phyloP scores from a whole-genome alignment of 2,113 vertebrate genomes.

The Syngnathus floridae region DNA sequence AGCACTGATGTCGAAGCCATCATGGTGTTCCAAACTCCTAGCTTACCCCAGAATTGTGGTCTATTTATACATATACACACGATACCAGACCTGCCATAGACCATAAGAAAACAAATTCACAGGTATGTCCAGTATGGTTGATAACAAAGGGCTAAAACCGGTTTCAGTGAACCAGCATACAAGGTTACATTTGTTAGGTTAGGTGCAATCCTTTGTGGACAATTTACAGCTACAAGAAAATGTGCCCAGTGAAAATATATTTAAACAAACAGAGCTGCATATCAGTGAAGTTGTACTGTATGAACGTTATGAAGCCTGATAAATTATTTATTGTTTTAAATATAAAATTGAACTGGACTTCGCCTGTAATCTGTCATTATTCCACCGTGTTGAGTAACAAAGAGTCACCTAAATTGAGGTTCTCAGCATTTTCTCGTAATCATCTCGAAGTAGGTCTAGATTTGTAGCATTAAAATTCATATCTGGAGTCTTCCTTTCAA shows the following conservation, averaged over 20 bases:
- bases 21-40: conserved; percentile 30
- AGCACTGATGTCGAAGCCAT: conserved; percentile 32
- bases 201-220: neutral
- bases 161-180: conserved; percentile 15
- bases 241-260: neutral
- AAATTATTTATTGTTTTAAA: neutral
- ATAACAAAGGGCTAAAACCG: conserved; percentile 27
- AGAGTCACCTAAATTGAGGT: neutral
- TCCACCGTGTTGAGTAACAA: neutral
- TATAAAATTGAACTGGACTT: neutral
- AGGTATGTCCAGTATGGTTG: neutral
- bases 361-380: neutral
- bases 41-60: conserved; percentile 8
- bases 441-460: neutral
- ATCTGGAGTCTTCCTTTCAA: neutral
- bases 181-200: too few species aligned
- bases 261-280: neutral
- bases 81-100: neutral
- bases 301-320: neutral
- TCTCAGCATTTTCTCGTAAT: neutral
- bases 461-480: neutral
- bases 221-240: neutral
- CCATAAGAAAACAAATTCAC: too few species aligned
- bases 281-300: neutral
- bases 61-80: conserved; percentile 27